Evolutionary conservation across 2,797 vertebrate species (phyloP).

Genomic region (Trachurus trachurus): DNA sequence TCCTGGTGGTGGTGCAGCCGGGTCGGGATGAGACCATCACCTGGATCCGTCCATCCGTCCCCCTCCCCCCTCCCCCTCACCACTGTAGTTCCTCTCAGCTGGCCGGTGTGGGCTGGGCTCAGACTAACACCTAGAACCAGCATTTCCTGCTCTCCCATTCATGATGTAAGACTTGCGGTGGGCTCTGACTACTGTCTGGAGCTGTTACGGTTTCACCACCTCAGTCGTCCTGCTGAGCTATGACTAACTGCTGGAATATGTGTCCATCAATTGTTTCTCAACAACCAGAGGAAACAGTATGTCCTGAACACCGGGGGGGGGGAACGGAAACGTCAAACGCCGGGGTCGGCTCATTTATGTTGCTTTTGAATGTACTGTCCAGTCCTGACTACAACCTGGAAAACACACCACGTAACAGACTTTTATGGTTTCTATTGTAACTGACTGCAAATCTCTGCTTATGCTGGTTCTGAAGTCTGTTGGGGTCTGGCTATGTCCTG

Average conservation of each 20-base stretch:
- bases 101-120: conserved; percentile 26
- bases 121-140: conserved; percentile 46
- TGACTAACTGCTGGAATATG: conserved; percentile 50
- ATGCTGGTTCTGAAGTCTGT: not conserved
- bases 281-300: not conserved
- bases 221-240: conserved; percentile 2
- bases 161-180: conserved; percentile 9
- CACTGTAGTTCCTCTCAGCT: conserved; percentile 12
- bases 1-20: conserved; percentile 24
- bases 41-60: conserved; percentile 28
- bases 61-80: not conserved
- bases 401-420: conserved; percentile 23
- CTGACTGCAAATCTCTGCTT: conserved; percentile 32
- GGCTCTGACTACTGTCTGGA: conserved; percentile 34
- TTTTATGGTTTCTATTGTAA: conserved; percentile 5
- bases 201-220: not conserved
- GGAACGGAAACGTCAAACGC: conserved; percentile 24
- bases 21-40: conserved; percentile 67
- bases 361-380: conserved; percentile 70
- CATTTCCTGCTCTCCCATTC: conserved; percentile 2
- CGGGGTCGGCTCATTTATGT: conserved; percentile 35
- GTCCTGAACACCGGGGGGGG: not conserved
- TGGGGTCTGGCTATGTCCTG: conserved; percentile 49
- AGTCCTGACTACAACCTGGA: conserved; percentile 55
- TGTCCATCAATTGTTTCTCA: conserved; percentile 2